Evolutionary conservation across 1,140 invertebrate species (phyloP).

Genomic region (Ridgeia piscesae): DNA sequence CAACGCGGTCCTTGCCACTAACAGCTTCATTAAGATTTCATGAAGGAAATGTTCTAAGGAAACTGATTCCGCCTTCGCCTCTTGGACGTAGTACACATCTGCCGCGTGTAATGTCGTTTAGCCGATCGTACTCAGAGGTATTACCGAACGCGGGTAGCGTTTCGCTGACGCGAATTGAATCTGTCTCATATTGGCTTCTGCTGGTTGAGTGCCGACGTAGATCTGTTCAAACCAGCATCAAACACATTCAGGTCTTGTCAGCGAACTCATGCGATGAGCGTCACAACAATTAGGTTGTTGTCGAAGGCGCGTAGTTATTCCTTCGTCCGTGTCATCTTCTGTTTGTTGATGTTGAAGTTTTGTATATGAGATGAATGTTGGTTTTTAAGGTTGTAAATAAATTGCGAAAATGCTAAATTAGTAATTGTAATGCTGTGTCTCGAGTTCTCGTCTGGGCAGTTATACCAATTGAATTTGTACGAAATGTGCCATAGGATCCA

Average conservation of each 20-base stretch:
- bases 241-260: not conserved
- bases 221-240: not conserved
- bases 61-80: not conserved
- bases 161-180: not conserved
- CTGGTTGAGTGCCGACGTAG: not conserved
- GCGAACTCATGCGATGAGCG: not conserved
- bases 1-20: not conserved
- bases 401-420: not conserved
- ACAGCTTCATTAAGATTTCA: conserved; percentile 1
- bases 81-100: not conserved
- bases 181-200: not conserved
- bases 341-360: not conserved
- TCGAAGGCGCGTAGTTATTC: not conserved
- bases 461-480: not conserved
- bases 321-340: not conserved
- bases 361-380: not conserved
- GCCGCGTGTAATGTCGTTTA: not conserved
- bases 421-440: not conserved
- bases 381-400: not conserved
- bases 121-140: not conserved
- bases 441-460: not conserved
- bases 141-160: not conserved
- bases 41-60: not conserved
- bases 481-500: not conserved
- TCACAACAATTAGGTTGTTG: not conserved